These are phyloP conservation scores for Varanus salvator DNA, from an alignment of 2,113 vertebrate genomes.

Conservation along the genomic window DNA sequence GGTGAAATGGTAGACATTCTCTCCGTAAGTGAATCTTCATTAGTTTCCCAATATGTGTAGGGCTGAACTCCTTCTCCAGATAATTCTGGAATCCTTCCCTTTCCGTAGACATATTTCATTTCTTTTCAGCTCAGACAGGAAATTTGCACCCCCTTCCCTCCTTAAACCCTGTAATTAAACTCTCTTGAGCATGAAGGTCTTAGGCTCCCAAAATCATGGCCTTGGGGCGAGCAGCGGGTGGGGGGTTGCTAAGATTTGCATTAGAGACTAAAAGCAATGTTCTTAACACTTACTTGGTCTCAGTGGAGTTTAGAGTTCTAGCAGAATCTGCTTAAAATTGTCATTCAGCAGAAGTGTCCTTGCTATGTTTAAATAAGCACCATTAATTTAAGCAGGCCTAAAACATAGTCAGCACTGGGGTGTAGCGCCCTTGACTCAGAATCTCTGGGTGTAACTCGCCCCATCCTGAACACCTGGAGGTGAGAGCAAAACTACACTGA, in stretches of 20 bases:
- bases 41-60: neutral
- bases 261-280: neutral
- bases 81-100: slow-evolving; percentile 14
- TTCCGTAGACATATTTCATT: neutral
- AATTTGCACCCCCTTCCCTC: neutral
- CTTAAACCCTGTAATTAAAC: neutral
- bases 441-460: neutral
- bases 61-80: neutral
- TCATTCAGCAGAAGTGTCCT: neutral
- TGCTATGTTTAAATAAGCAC: neutral
- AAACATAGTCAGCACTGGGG: neutral
- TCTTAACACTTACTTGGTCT: neutral
- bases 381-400: neutral
- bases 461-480: neutral
- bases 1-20: slow-evolving; percentile 13
- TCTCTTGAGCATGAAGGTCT: neutral
- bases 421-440: neutral
- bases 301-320: slow-evolving; percentile 31
- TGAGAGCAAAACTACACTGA: neutral
- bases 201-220: neutral
- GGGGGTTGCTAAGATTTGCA: neutral
- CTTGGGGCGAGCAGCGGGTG: neutral
- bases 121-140: slow-evolving; percentile 24
- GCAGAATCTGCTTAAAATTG: neutral
- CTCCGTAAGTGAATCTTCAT: slow-evolving; percentile 13